A percentile compares a stretch with the other conserved stretches of the same genome.
Evolutionary conservation across 2,113 vertebrate genomes (phyloP).

Genomic region (Phylloscopus whistleri): DNA sequence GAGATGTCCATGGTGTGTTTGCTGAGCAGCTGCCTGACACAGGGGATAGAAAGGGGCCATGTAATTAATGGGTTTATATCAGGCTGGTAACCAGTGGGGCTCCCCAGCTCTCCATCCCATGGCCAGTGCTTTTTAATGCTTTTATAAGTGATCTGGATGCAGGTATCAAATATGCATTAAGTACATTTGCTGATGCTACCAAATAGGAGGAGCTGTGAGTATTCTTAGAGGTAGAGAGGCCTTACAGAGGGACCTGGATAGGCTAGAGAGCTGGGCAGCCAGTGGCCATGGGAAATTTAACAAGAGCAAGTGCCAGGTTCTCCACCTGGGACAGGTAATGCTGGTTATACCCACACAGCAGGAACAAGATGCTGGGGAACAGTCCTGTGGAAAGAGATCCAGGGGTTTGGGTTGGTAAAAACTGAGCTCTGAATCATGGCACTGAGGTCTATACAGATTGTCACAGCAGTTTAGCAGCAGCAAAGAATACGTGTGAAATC

Average conservation of each 20-base stretch:
- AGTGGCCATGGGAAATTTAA: background rate
- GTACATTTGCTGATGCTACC: background rate
- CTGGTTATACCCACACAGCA: rapidly evolving
- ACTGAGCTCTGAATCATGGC: background rate
- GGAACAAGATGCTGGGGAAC: background rate
- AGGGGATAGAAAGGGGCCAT: rapidly evolving
- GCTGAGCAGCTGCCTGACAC: background rate
- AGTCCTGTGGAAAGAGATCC: background rate
- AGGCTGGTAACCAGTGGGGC: background rate
- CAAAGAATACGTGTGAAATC: background rate
- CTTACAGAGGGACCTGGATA: background rate
- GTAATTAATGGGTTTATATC: background rate
- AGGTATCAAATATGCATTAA: background rate
- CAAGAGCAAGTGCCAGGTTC: background rate
- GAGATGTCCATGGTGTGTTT: background rate
- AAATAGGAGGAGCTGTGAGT: background rate
- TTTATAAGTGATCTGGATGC: background rate
- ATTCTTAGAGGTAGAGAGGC: background rate
- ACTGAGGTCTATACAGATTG: background rate
- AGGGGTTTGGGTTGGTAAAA: background rate
- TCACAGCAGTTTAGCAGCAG: background rate
- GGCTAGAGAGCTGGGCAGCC: background rate
- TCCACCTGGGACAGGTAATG: background rate
- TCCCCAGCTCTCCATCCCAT: background rate
- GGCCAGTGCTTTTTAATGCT: background rate